phyloP scores from a whole-genome alignment of 2,113 vertebrate species.

The Pogonocichla stellata region DNA sequence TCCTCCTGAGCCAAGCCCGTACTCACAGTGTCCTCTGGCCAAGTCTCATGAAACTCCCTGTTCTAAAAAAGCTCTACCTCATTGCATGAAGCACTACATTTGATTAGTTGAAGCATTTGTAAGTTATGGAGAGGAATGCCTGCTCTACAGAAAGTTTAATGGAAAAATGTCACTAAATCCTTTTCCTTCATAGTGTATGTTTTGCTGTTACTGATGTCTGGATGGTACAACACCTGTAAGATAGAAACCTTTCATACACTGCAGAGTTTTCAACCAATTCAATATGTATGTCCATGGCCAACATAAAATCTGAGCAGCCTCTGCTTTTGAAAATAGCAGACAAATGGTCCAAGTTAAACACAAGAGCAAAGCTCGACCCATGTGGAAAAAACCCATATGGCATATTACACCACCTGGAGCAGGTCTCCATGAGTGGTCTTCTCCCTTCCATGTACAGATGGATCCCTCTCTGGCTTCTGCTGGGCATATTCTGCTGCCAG shows the following conservation, averaged over 20 bases:
- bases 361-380: not conserved
- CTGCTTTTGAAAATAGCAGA: not conserved
- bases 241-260: not conserved
- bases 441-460: not conserved
- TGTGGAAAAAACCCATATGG: not conserved
- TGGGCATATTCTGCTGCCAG: not conserved
- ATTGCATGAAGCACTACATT: not conserved
- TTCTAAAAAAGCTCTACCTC: not conserved
- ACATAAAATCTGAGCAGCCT: not conserved
- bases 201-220: not conserved
- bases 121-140: not conserved
- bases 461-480: not conserved
- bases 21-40: not conserved
- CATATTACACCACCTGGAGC: not conserved
- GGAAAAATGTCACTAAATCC: not conserved
- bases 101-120: not conserved
- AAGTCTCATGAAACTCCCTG: not conserved
- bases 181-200: not conserved
- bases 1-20: not conserved
- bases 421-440: not conserved
- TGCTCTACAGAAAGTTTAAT: not conserved
- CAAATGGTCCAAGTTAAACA: not conserved
- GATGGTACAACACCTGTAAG: not conserved
- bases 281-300: not conserved
- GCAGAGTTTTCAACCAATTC: not conserved